Base-by-base conservation (phyloP, 1,140 invertebrate species). In the Aphelenchoides avenae region DNA sequence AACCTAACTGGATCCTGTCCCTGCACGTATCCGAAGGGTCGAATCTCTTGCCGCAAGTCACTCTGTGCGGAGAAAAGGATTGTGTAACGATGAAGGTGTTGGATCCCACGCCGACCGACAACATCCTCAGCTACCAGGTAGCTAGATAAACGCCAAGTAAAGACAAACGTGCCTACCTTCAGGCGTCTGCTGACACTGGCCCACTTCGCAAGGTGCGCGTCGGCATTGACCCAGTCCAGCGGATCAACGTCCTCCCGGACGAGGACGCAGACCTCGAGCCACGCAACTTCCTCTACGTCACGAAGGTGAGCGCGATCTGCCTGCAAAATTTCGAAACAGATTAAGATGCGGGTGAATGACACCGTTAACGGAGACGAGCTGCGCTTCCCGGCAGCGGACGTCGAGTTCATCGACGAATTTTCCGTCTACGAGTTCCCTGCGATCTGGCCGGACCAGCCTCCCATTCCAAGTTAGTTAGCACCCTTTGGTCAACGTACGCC, bases 381-480 rank as follows among this genome's bases (percentile, higher is more conserved):
- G 7, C 68, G 65, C 30, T 66, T 67, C 22, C 65, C 65, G 3
- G 18, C 52, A 0, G 65, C 65, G 18, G 53, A 68, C 26, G 43
- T 54, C 27, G 40, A 53, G 29, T 15, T 71, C n/a, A 30, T 15
- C 4, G 15, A 26, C 1, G 13, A 67, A n/a, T 22, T 43, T 15
- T 66, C 63, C n/a, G 52, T 68, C 31, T 57, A 43, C 39, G 65
- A 68, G 37, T 53, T 71, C 20, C 58, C 65, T 3, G 68, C 37
- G 18, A 52, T 71, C 24, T 68, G 68, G 60, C 65, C 65, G 1
- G 65, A 68, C 48, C 15, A 18, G n/a, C 68, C 65, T 9, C 65
- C 65, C 9, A 51, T 52, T 20, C 46, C 61, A 42, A 66, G 63
- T 65, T 9, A 3, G 47, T 44, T n/a, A n/a, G n/a, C n/a, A n/a